Base-by-base conservation (phyloP, 2,888 invertebrate genomes). In the Hirtodrosophila trivittata region DNA sequence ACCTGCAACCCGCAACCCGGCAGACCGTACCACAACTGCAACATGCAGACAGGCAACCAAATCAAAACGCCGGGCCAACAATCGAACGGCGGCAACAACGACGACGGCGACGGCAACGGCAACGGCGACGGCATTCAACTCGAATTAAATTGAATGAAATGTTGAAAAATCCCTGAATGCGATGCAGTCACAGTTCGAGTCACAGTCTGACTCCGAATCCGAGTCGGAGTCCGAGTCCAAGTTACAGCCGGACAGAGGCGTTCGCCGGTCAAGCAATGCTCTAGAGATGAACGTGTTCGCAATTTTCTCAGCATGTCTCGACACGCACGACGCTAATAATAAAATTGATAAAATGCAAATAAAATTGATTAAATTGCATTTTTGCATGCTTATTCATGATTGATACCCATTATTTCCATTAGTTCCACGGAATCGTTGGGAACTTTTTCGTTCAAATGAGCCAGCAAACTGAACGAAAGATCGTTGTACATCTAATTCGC, bases 71-170 rank as follows among this genome's bases (percentile, higher is more conserved):
- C 67, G 54, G 56, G 25, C 56, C 70, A 75, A 70, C 62, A 75
- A 75, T 62, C 71, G 66, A 75, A 69, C 69, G 49, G 45, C 21
- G 28, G 18, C 18, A 21, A 21, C 9, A 18, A n/a, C 41, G 30
- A 46, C 43, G 33, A 13, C 6, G 13, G 30, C 16, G 12, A 12
- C n/a, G 14, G 47, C 18, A 12, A 9, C 25, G 32, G n/a, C 28
- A 37, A 60, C 64, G 42, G 32, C 32, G 54, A 41, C 73, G 63
- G 77, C 68, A 69, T 78, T 83, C 66, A 70, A 57, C 63, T 70
- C 64, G 72, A 77, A 77, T 78, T 84, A 84, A 74, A 84, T 74
- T 77, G 75, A 84, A 70, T 80, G 78, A 70, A 82, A 72, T 71
- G 85, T 78, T 68, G 77, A 68, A 66, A 60, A 68, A 84, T 66